A percentile compares a stretch with the other conserved stretches of the same genome.
Conservation (phyloP, 2,888 invertebrate species). For the Ommatoiulus sabulosus region DNA sequence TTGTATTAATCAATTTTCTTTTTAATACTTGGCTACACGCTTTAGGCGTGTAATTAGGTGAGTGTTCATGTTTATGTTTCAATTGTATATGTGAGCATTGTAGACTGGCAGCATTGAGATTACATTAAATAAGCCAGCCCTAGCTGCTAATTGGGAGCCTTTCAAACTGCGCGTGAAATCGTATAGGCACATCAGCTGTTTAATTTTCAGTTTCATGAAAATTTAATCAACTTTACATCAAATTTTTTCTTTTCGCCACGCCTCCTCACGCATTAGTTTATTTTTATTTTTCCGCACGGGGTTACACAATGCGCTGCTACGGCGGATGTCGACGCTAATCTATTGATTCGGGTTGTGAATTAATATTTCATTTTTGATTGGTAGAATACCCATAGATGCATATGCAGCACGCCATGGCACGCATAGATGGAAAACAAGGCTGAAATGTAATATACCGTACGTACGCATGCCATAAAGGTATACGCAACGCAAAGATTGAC, state of each 20-base stretch:
- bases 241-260: background rate
- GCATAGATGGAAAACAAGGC: background rate
- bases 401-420: background rate
- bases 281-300: background rate
- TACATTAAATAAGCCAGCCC: background rate
- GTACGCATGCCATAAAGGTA: background rate
- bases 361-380: slow-evolving; percentile 2
- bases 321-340: background rate
- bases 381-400: background rate
- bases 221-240: background rate
- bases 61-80: too few species aligned
- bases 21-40: too few species aligned
- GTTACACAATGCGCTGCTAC: background rate
- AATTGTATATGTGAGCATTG: too few species aligned
- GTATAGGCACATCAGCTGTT: background rate
- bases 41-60: too few species aligned
- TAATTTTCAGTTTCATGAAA: background rate
- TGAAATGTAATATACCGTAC: background rate
- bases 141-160: background rate
- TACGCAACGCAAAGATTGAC: background rate
- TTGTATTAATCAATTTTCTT: too few species aligned
- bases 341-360: background rate
- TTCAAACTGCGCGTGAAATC: background rate
- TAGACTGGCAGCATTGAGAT: too few species aligned
- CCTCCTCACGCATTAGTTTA: background rate